A percentile compares a stretch with the other conserved stretches of the same genome.
Evolutionary conservation across 92 coral and sea anemone species (phyloP).

Genomic region (Actinernus sp.): DNA sequence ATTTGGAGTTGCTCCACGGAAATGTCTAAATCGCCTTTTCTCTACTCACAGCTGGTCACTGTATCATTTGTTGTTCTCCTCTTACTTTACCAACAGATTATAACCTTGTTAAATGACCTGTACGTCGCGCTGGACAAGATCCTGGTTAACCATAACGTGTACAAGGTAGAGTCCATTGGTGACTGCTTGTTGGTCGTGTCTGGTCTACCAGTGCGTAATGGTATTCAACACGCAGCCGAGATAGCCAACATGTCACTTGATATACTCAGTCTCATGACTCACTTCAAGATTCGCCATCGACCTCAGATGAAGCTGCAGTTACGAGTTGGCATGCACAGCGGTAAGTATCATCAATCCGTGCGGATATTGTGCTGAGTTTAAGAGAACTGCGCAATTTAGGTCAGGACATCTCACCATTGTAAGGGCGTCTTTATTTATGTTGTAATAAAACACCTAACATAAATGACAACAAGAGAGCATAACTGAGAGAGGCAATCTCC

Average conservation of each 20-base stretch:
- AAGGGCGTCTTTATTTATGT: no score
- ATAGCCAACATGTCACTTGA: constrained; percentile 97
- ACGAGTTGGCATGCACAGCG: constrained; percentile 95
- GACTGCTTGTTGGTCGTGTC: constrained; percentile 92
- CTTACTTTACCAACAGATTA: constrained; percentile 74
- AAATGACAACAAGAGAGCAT: no score
- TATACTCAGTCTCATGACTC: constrained; percentile 82
- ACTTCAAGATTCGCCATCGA: constrained; percentile 89
- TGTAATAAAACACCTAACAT: no score
- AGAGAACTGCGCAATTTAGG: no score
- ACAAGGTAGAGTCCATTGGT: constrained; percentile 97
- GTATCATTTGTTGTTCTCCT: no score
- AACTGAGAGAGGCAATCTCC: no score
- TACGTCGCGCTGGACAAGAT: constrained; percentile 92
- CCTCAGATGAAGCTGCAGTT: constrained; percentile 94
- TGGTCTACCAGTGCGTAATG: constrained; percentile 90
- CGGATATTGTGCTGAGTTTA: no score
- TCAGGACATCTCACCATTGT: no score
- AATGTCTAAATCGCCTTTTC: no score
- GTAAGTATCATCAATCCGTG: no score
- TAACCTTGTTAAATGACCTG: constrained; percentile 82
- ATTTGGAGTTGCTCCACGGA: no score
- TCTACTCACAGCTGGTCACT: no score
- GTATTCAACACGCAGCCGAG: constrained; percentile 91
- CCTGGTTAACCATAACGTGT: constrained; percentile 84